Evolutionary conservation across 2,797 vertebrate genomes (phyloP), one percentile per base, ranked within the genome.

Genomic region (Percopsis omiscomaycus): DNA sequence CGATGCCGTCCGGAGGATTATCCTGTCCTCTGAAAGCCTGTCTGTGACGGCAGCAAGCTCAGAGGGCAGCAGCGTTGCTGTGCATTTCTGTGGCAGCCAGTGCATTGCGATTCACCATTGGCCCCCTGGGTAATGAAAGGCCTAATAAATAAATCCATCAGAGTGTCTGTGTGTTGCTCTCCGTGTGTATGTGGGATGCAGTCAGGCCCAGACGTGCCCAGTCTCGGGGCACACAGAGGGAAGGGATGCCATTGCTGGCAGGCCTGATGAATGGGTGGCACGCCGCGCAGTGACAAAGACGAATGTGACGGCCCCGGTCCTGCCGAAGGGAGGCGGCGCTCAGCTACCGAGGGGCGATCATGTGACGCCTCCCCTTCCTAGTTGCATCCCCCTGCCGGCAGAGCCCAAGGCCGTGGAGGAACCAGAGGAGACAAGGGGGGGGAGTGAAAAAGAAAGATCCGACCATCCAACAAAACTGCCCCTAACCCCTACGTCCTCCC

Each of bases 111-210:
- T 91, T 92, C 91, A 91, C 91, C 88, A 90, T 85, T 86, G 89
- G 76, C 91, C 91, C 88, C 86, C 73, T 82, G 89, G 91, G 91
- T 92, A 93, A 92, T 91, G 89, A 92, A 92, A 90, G 89, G 86
- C 87, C 90, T 92, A 92, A 92, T 93, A 93, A 93, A 93, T 93
- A 91, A 92, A 92, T 91, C 88, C 90, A 91, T 92, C 91, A 91
- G 89, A 86, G 89, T 90, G 89, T 89, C 86, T 87, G 84, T 86
- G 83, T 90, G 89, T 84, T 81, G 85, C 85, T 90, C 82, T 82
- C 76, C 80, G 88, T 88, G 89, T 90, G 88, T 91, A 87, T 91
- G 85, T 86, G 86, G 88, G 88, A 90, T 90, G 89, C 88, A 88
- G 89, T 91, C 86, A 84, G 89, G 86, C 89, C 89, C 84, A 88